These are phyloP conservation scores for Digitonthophagus gazella DNA, from an alignment of 2,888 invertebrate species.

Conservation along the genomic window DNA sequence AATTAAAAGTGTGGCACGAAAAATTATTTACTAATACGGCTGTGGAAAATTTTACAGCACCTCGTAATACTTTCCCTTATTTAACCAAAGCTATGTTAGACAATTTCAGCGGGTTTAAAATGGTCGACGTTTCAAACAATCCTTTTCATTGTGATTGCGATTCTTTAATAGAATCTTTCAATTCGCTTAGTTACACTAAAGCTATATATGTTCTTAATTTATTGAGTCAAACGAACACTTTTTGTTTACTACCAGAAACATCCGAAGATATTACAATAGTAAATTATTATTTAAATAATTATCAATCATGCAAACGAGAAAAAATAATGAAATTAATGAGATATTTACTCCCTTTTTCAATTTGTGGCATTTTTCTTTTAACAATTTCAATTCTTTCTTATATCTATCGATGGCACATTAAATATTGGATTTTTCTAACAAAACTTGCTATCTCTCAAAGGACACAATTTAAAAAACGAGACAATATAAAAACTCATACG, in stretches of 20 bases:
- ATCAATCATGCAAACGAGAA: not conserved
- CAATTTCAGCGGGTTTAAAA: conserved; percentile 54
- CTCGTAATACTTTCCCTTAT: conserved; percentile 58
- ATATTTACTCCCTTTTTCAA: conserved; percentile 17
- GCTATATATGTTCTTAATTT: conserved; percentile 17
- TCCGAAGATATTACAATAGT: conserved; percentile 34
- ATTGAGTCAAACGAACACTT: conserved; percentile 27
- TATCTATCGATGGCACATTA: conserved; percentile 47
- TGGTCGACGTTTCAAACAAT: conserved; percentile 56
- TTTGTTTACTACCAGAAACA: conserved; percentile 36
- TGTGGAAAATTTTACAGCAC: conserved; percentile 50
- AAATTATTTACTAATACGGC: conserved; percentile 52
- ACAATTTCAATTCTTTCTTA: conserved; percentile 24
- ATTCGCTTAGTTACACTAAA: not conserved
- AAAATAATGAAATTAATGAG: conserved; percentile 4
- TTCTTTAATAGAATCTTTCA: conserved; percentile 49
- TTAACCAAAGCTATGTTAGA: conserved; percentile 58
- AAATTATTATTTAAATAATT: conserved; percentile 31
- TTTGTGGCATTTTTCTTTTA: conserved; percentile 21
- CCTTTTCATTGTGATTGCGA: conserved; percentile 58
- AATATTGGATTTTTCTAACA: conserved; percentile 53
- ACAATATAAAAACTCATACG: conserved; percentile 35
- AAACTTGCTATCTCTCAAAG: conserved; percentile 54
- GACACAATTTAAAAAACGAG: conserved; percentile 34
- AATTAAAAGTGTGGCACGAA: conserved; percentile 56